Evolutionary conservation across 2,113 vertebrate species (phyloP).

Genomic region (Pseudonaja textilis): DNA sequence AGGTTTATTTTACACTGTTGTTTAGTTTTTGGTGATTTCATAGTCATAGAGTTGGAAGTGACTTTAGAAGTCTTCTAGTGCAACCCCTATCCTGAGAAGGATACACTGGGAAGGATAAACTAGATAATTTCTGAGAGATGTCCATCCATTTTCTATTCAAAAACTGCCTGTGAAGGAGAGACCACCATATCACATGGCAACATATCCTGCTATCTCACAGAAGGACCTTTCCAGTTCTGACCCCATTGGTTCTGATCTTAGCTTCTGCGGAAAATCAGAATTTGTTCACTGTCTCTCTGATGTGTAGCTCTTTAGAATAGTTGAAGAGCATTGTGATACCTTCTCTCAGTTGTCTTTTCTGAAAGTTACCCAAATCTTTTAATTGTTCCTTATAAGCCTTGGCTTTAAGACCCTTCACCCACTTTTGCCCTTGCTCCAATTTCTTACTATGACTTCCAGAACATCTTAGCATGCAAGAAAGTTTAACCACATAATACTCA

Average conservation of each 20-base stretch:
- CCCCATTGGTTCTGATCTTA: background rate
- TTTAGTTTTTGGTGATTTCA: background rate
- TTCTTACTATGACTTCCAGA: background rate
- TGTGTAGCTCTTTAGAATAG: background rate
- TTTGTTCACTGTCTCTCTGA: background rate
- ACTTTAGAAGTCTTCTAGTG: background rate
- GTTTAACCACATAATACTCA: background rate
- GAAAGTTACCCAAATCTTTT: background rate
- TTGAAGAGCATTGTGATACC: background rate
- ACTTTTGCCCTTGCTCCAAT: background rate
- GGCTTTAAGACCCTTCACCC: background rate
- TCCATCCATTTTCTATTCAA: background rate
- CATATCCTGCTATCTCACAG: background rate
- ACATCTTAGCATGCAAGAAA: background rate
- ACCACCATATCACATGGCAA: background rate
- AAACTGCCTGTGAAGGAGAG: background rate
- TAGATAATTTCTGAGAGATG: background rate
- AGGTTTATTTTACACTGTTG: background rate
- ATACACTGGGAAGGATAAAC: background rate
- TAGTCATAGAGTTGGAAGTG: background rate
- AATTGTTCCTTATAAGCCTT: background rate
- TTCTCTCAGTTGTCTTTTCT: background rate
- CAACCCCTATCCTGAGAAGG: background rate
- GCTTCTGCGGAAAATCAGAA: background rate
- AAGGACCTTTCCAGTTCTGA: background rate